Evolutionary conservation across 1,140 invertebrate genomes (phyloP).

Genomic region (Drosophila equinoxialis): DNA sequence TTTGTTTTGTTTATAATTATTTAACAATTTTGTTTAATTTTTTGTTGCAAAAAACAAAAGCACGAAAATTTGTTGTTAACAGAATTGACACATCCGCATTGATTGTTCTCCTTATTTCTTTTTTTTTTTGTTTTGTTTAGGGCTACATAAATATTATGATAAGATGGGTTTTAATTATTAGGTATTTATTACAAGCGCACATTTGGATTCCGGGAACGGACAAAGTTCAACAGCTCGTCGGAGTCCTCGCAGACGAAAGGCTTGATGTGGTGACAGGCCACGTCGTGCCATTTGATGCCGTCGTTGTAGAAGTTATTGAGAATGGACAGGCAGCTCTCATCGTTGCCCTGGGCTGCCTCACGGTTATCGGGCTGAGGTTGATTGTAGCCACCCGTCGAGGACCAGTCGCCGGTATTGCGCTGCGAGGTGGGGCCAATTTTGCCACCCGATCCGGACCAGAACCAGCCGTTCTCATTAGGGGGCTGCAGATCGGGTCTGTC

Average conservation of each 20-base stretch:
- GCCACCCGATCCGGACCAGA: conserved; percentile 95
- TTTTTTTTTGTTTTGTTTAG: conserved; percentile 43
- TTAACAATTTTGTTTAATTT: conserved; percentile 76
- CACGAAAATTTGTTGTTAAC: conserved; percentile 47
- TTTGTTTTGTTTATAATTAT: conserved; percentile 54
- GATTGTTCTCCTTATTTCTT: conserved; percentile 35
- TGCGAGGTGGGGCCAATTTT: conserved; percentile 94
- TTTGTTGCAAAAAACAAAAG: conserved; percentile 64
- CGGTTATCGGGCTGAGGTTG: conserved; percentile 94
- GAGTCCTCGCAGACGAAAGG: conserved; percentile 97
- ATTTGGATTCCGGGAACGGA: conserved; percentile 92
- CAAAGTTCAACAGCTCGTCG: conserved; percentile 95
- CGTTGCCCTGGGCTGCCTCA: conserved; percentile 93
- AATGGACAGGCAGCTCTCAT: conserved; percentile 94
- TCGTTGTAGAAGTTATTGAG: conserved; percentile 97
- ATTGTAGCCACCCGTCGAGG: conserved; percentile 92
- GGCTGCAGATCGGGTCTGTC: conserved; percentile 93
- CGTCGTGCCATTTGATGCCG: conserved; percentile 95
- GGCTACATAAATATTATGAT: conserved; percentile 76
- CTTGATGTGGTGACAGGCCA: conserved; percentile 95
- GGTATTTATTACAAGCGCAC: conserved; percentile 88
- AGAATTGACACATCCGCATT: conserved; percentile 31
- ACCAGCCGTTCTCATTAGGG: conserved; percentile 95
- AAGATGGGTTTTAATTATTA: conserved; percentile 48
- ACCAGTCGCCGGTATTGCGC: conserved; percentile 94